These are phyloP conservation scores for Gisinianus flammeolus DNA, from an alignment of 2,888 invertebrate genomes.

Conservation along the genomic window DNA sequence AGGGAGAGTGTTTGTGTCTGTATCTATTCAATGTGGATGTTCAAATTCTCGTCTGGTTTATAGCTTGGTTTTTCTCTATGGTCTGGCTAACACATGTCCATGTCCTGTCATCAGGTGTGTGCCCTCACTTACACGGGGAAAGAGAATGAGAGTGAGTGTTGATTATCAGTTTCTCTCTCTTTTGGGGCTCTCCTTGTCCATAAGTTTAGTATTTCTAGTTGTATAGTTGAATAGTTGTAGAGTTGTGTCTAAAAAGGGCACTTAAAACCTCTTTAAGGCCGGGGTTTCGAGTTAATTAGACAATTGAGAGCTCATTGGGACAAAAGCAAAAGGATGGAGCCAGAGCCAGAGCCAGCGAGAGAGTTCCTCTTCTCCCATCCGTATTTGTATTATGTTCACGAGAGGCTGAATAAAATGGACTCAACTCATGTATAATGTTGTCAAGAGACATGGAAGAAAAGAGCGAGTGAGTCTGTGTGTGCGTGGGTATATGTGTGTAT, in stretches of 20 bases:
- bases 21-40: too few species aligned
- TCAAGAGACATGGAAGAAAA: not conserved
- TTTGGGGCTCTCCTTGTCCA: not conserved
- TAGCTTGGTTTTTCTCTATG: not conserved
- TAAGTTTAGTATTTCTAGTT: not conserved
- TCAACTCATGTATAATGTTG: slow-evolving; percentile 10
- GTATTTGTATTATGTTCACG: too few species aligned
- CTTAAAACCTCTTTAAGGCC: slow-evolving; percentile 16
- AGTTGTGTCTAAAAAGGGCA: slow-evolving; percentile 25
- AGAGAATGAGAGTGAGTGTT: not conserved
- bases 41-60: too few species aligned
- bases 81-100: slow-evolving; percentile 34
- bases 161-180: not conserved
- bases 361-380: too few species aligned
- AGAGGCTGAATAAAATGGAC: too few species aligned
- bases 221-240: not conserved
- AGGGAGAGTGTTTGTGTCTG: too few species aligned
- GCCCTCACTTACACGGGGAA: slow-evolving; percentile 2
- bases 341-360: not conserved
- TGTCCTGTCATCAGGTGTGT: slow-evolving; percentile 36
- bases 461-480: too few species aligned
- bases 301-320: slow-evolving; percentile 46
- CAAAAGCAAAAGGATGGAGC: slow-evolving; percentile 27
- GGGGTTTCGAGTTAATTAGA: slow-evolving; percentile 55
- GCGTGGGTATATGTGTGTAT: too few species aligned